Base-by-base conservation (phyloP, 2,113 vertebrate species). In the Paratilapia polleni region DNA sequence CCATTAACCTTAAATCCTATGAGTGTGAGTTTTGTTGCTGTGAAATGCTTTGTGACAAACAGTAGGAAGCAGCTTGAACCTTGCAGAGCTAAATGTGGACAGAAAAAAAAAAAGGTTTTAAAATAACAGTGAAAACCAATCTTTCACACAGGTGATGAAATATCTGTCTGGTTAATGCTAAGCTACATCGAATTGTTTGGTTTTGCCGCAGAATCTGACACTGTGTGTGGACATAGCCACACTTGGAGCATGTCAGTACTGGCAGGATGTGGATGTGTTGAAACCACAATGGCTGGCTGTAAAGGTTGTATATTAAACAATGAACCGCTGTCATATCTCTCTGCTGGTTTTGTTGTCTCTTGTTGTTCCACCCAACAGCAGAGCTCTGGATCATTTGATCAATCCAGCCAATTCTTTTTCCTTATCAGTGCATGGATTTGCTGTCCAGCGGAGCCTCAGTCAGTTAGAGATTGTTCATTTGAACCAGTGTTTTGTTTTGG, bases 361-460 rank as follows among this genome's bases (percentile, higher is more conserved):
- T 7, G 56, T 59, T 36, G 64, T 82, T 64, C 54, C 68, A 10
- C 77, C 36, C 78, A 79, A 84, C 68, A 19, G 80, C 17, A 10
- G 11, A 54, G 64, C 60, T 11, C 47, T 24, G 15, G 34, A 64
- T 70, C 66, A 47, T 76, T 64, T 20, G 52, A 80, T 60, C 87
- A 79, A 87, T 64, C 13, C 26, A 47, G 19, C 17, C 62, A 24
- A 78, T 90, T 90, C 68, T 66, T 91, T 89, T 78, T 47, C 38
- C 78, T 90, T 83, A 87, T 85, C 80, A 73, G 73, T 5, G 20
- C 59, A 68, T 89, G 43, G 89, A 93, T 89, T 92, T 89, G 17
- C 88, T 85, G 80, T 86, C 90, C 76, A 60, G 41, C 70, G 34
- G 20, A 31, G 58, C 38, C 54, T 77, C 9, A 12, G 83, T 41